phyloP scores from a whole-genome alignment of 2,797 vertebrate genomes.

The Acanthurus tractus region DNA sequence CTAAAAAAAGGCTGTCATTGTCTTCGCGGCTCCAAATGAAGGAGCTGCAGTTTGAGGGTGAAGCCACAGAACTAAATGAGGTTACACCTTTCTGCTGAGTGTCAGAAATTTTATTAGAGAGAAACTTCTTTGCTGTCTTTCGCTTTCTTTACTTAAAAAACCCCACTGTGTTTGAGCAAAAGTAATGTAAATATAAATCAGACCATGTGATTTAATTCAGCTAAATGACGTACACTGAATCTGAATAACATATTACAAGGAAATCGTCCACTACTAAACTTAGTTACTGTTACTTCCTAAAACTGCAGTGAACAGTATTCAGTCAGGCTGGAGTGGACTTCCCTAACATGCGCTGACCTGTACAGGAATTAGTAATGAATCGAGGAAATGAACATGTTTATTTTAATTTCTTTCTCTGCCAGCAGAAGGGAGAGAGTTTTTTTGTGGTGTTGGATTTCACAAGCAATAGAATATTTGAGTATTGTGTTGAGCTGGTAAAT shows the following conservation, averaged over 20 bases:
- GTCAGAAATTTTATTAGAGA: background rate
- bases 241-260: background rate
- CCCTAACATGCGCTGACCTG: slow-evolving; percentile 44
- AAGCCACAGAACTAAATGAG: slow-evolving; percentile 10
- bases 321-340: slow-evolving; percentile 22
- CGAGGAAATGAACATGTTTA: slow-evolving; percentile 20
- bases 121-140: background rate
- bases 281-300: slow-evolving; percentile 32
- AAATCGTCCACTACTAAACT: slow-evolving; percentile 2
- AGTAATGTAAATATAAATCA: background rate
- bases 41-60: slow-evolving; percentile 23
- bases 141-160: background rate
- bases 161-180: background rate
- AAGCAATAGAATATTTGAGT: background rate
- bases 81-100: slow-evolving; percentile 21
- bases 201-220: background rate
- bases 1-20: slow-evolving; percentile 46
- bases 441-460: background rate
- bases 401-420: slow-evolving; percentile 1
- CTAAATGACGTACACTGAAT: background rate
- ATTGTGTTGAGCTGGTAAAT: background rate
- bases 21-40: slow-evolving; percentile 39
- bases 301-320: slow-evolving; percentile 13
- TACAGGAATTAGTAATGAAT: slow-evolving; percentile 43
- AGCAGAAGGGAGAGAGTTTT: background rate